Conservation (phyloP, 2,113 vertebrate species). For the Ctenodactylus gundi region DNA sequence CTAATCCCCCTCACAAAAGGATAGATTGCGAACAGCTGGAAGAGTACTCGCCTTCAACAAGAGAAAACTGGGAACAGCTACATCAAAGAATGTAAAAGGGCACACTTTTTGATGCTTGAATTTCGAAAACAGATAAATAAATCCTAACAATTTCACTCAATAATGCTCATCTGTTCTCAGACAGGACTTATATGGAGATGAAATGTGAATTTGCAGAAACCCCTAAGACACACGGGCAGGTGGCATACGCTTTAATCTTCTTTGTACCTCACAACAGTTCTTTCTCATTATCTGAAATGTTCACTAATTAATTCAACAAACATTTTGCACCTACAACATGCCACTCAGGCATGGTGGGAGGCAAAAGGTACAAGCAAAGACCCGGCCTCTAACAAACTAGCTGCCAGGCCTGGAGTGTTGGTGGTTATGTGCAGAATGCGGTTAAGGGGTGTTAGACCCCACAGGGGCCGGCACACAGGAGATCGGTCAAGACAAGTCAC, state of each 20-base stretch:
- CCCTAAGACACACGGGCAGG: neutral
- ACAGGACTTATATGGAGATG: neutral
- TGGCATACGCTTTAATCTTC: neutral
- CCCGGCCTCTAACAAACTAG: neutral
- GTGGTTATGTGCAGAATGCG: neutral
- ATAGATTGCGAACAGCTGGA: neutral
- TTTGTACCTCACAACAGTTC: neutral
- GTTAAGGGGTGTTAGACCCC: neutral
- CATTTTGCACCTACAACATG: neutral
- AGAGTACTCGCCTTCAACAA: too few species aligned
- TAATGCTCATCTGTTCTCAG: neutral
- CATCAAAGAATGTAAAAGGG: neutral
- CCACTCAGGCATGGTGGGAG: neutral
- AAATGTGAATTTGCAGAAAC: neutral
- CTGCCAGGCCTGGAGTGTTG: neutral
- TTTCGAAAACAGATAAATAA: slow-evolving; percentile 20
- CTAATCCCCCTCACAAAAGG: neutral
- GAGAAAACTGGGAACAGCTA: too few species aligned
- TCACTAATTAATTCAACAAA: neutral
- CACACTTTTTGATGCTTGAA: neutral
- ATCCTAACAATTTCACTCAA: neutral
- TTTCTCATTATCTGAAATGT: neutral
- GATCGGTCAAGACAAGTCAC: neutral
- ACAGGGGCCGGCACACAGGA: neutral
- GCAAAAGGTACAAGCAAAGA: neutral